These are phyloP conservation scores for Chaetodon trifascialis DNA, from an alignment of 2,113 vertebrate species.

Conservation along the genomic window DNA sequence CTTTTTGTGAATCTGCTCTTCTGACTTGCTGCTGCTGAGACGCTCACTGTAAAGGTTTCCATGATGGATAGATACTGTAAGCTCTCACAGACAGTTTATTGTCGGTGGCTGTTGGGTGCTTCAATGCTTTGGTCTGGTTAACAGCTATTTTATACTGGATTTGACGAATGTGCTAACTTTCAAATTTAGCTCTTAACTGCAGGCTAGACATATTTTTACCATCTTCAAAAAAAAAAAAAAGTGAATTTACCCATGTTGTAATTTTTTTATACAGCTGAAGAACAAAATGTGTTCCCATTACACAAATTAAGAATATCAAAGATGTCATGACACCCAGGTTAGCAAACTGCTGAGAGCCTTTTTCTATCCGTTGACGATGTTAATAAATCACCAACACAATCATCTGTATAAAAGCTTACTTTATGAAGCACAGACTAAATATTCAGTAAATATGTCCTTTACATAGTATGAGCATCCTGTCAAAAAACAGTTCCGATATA, in stretches of 20 bases:
- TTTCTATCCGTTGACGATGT: background rate
- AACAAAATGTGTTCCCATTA: too few species aligned
- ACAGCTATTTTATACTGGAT: background rate
- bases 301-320: background rate
- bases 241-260: too few species aligned
- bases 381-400: constrained; percentile 57
- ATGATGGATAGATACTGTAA: too few species aligned
- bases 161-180: background rate
- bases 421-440: constrained; percentile 85
- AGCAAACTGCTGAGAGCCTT: background rate
- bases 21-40: too few species aligned
- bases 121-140: background rate
- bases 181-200: too few species aligned
- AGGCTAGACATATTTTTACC: too few species aligned
- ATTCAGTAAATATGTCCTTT: constrained; percentile 83
- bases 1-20: too few species aligned
- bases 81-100: too few species aligned
- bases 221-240: too few species aligned
- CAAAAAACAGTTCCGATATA: constrained; percentile 77
- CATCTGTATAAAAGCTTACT: constrained; percentile 82
- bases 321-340: background rate
- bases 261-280: background rate
- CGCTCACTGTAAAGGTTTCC: too few species aligned
- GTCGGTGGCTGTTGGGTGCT: too few species aligned
- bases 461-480: constrained; percentile 76